Evolutionary conservation across 2,797 vertebrate species (phyloP).

Genomic region (Sebastes dallii): DNA sequence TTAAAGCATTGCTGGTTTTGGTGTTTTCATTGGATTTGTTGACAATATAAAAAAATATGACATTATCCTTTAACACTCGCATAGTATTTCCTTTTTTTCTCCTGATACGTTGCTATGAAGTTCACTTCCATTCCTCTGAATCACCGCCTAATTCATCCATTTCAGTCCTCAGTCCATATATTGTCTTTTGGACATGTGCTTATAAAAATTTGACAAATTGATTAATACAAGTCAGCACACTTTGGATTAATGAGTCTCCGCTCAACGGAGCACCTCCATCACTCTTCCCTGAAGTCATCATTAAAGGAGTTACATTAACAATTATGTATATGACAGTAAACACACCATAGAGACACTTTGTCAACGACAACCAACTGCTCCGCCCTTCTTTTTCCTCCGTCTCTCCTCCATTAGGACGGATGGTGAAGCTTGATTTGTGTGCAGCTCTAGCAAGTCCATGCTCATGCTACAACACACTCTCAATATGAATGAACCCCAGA

Average conservation of each 20-base stretch:
- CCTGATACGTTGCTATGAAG: background rate
- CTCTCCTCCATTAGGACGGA: conserved; percentile 3
- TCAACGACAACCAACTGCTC: conserved; percentile 38
- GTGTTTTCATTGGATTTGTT: background rate
- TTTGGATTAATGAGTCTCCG: conserved; percentile 13
- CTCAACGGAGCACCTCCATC: conserved; percentile 9
- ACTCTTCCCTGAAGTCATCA: background rate
- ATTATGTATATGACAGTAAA: conserved; percentile 23
- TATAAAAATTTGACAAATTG: background rate
- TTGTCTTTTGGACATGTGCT: background rate
- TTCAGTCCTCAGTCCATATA: too few relatives aligned
- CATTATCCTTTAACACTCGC: background rate
- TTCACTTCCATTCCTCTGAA: background rate
- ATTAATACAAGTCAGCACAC: background rate
- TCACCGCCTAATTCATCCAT: background rate
- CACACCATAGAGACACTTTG: conserved; percentile 10
- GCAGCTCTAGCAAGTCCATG: conserved; percentile 10
- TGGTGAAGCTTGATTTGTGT: conserved; percentile 30
- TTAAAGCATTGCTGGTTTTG: background rate
- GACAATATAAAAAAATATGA: too few relatives aligned
- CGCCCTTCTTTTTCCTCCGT: conserved; percentile 1
- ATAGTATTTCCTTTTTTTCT: background rate
- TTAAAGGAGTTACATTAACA: conserved; percentile 19
- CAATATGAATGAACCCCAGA: conserved; percentile 52
- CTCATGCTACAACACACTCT: conserved; percentile 7